Conservation (phyloP, 1,140 invertebrate genomes). For the Cardiocondyla obscurior region DNA sequence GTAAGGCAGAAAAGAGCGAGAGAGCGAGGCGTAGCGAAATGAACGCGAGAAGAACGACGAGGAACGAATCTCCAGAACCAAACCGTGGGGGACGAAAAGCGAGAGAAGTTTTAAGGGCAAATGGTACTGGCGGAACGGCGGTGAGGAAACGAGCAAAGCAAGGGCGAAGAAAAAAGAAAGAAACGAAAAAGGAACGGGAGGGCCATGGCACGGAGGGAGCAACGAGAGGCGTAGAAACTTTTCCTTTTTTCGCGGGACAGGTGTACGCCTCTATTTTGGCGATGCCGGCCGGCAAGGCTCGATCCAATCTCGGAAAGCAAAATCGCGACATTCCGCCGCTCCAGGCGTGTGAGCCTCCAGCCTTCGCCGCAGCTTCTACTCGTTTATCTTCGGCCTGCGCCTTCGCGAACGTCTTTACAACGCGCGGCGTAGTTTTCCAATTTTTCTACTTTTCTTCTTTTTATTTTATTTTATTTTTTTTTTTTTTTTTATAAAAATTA, state of each 20-base stretch:
- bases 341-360: background rate
- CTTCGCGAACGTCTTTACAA: background rate
- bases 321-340: constrained; percentile 64
- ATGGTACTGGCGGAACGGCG: background rate
- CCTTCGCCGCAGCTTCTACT: constrained; percentile 24
- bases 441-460: background rate
- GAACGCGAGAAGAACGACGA: constrained; percentile 9
- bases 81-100: background rate
- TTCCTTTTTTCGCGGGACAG: constrained; percentile 67
- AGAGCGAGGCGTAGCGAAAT: background rate
- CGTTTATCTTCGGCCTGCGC: constrained; percentile 50
- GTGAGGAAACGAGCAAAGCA: background rate
- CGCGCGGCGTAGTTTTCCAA: background rate
- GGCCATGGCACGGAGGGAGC: constrained; percentile 14
- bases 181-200: constrained; percentile 1
- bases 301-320: constrained; percentile 51
- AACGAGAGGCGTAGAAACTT: constrained; percentile 25
- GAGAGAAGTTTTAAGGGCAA: constrained; percentile 1
- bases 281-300: constrained; percentile 56
- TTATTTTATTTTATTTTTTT: no score
- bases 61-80: constrained; percentile 32
- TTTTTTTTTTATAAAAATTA: no score
- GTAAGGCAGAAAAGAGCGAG: background rate
- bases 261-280: constrained; percentile 68
- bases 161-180: constrained; percentile 18